Base-by-base conservation (phyloP, 2,888 invertebrate species). In the Ferdinandea cuprea region DNA sequence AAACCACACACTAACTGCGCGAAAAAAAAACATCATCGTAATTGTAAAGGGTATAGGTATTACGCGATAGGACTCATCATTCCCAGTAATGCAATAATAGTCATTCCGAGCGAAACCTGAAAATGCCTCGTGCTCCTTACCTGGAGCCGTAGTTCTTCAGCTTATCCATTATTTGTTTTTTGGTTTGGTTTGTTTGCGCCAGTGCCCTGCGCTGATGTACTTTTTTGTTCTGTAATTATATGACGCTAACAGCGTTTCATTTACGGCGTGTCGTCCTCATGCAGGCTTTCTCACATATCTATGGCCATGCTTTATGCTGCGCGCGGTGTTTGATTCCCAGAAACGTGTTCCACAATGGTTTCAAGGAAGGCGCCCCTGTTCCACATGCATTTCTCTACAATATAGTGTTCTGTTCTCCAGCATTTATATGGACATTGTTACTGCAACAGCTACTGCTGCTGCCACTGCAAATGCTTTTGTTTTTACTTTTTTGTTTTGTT, bases 311-410 rank as follows among this genome's bases (percentile, higher is more conserved):
- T 68, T 73, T 72, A 73, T 83, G 78, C 76, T 83, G 72, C 61
- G 72, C 83, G 72, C 83, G 83, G 78, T 68, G 83, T 83, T 83
- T 83, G 78, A 78, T 83, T 83, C 83, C 72, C 78, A 83, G 83
- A 83, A 83, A 83, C 83, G 78, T 83, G 78, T 83, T 78, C 63
- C 83, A 83, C 83, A 83, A 78, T 78, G 58, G 83, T 78, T 78
- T 83, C 78, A 83, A 83, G 83, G 83, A 83, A 83, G 83, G 83
- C 83, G 83, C 83, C 83, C 83, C 83, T 83, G 78, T 83, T 83
- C 83, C 83, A 83, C 83, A 78, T 83, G 72, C 78, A 83, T 71
- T 81, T 76, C 69, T 76, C 80, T 73, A 61, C 66, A n/a, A n/a
- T 58, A 30, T 48, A 32, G 59, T 66, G 73, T 74, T 72, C 56